Evolutionary conservation across 2,888 invertebrate species (phyloP), one percentile per base, ranked within the genome.

Genomic region (Germaria angustata): DNA sequence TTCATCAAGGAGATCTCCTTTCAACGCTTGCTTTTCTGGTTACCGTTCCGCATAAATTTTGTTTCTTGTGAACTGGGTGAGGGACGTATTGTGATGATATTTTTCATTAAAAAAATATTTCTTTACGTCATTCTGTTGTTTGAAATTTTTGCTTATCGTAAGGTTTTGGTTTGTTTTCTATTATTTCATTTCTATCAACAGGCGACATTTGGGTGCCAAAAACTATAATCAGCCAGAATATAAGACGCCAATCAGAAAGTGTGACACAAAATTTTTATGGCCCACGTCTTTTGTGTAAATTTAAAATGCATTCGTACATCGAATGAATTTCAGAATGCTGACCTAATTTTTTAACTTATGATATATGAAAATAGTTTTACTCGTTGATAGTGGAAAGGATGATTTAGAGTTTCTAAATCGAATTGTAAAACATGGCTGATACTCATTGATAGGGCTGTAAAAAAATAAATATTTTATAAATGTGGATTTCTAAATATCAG

Each of bases 171-270:
- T 28, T 5, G 11, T 20, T 69, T 36, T 53, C 13, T 20, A 24
- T 44, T n/a, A 32, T 55, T 28, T 66, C 3, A 13, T 49, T 59
- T 65, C 15, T 24, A 79, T 66, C 59, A 72, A 77, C 77, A 72
- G 77, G 53, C 81, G 77, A 72, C 81, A 68, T 61, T 77, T 53
- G 61, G 77, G 39, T 73, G 81, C 77, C 81, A 80, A 79, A 78
- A 71, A 51, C 34, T 49, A 76, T 76, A 76, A 39, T 59, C 76
- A 80, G 66, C 24, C 72, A 83, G 79, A 83, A 83, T 44, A 76
- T 22, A 53, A 76, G 79, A 72, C 71, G 79, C 57, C 79, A 57
- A 36, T 80, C 68, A 57, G 17, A 59, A 41, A 53, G 44, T 63
- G 51, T 63, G 41, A 53, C 53, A 73, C 36, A 24, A 49, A 51